Base-by-base conservation (phyloP, 1,140 invertebrate genomes). In the Anoplolepis gracilipes region DNA sequence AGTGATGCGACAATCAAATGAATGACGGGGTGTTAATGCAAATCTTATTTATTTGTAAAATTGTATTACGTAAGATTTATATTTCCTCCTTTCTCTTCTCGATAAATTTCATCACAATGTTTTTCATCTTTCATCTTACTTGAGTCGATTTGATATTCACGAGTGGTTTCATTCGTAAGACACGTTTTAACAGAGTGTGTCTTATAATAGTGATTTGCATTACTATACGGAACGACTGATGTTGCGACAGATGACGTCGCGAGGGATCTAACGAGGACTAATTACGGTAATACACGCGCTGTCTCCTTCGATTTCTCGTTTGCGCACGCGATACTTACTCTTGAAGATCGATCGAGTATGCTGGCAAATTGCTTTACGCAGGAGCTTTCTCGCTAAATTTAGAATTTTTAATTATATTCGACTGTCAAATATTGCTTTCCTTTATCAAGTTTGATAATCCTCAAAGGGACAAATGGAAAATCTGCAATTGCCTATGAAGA, bases 291-390 rank as follows among this genome's bases (percentile, higher is more conserved):
- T 36, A 46, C 42, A 76, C 53, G 36, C 69, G 33, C 39, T 46
- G 73, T 69, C 78, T 73, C 36, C n/a, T 10, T 61, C 57, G 64
- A 87, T 87, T 72, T 61, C 46, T 28, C 42, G 42, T 16, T 28
- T 53, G 42, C 13, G 7, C 39, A n/a, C 42, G 49, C 6, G 39
- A 70, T 36, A 57, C 8, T 85, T 36, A 28, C 46, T 57, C 33
- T 64, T 49, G 76, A 86, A 57, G 84, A 86, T 65, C 84, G 86
- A 88, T 86, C 85, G 46, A 49, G 72, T 73, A 67, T 70, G 75
- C 49, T 69, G 62, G 22, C 62, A 70, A 84, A 73, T 87, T 85
- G 53, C 42, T 25, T 70, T 28, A 22, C 53, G 16, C 22, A 13
- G 62, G 8, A 64, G 22, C 42, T 16, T 6, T 64, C 42, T 49